Conservation (phyloP, 2,113 vertebrate genomes). For the Cyprinodon variegatus region DNA sequence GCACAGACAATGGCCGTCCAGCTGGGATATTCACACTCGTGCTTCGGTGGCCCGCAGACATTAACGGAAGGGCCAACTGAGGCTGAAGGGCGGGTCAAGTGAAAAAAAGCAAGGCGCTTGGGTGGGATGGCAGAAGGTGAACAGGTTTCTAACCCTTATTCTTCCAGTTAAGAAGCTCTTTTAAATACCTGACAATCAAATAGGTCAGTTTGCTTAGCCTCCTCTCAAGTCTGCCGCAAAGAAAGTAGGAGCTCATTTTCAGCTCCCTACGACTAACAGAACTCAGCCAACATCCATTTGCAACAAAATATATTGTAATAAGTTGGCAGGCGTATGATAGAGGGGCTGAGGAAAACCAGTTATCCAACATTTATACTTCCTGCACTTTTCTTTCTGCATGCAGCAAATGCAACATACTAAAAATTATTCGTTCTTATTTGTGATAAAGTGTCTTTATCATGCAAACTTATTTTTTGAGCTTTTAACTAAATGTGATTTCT, state of each 20-base stretch:
- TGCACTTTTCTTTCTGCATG: too few species aligned
- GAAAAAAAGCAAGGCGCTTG: constrained; percentile 61
- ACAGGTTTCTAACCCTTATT: constrained; percentile 52
- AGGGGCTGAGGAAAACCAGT: too few species aligned
- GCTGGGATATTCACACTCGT: constrained; percentile 78
- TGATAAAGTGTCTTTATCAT: too few species aligned
- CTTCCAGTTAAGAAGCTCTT: constrained; percentile 44
- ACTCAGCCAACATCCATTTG: neutral
- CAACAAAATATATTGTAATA: too few species aligned
- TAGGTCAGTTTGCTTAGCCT: constrained; percentile 41
- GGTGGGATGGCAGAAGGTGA: constrained; percentile 57
- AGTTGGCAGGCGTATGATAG: too few species aligned
- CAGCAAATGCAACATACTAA: too few species aligned
- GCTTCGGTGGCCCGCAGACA: constrained; percentile 61
- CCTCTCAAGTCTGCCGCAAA: constrained; percentile 1
- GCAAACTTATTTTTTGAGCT: too few species aligned
- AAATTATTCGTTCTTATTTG: too few species aligned
- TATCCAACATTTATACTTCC: too few species aligned
- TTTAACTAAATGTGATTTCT: too few species aligned
- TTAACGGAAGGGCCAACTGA: constrained; percentile 50
- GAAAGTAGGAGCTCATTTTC: neutral
- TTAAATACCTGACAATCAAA: constrained; percentile 13
- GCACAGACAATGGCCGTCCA: constrained; percentile 76
- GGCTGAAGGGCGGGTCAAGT: constrained; percentile 64
- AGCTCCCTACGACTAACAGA: neutral